Conservation (phyloP, 1,140 invertebrate species). For the Heliconius hewitsoni region DNA sequence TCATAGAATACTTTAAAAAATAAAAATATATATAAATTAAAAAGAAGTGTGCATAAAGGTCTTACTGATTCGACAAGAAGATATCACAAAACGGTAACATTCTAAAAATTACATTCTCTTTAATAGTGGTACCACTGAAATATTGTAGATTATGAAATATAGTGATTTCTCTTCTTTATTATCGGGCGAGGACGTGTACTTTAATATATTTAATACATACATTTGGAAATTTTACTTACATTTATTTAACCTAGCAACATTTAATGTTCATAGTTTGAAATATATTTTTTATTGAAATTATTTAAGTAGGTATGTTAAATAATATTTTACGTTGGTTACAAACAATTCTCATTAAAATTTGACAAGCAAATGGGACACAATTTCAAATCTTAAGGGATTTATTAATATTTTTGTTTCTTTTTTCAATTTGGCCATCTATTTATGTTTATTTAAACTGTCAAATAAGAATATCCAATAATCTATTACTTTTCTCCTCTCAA, state of each 20-base stretch:
- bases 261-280: conserved; percentile 24
- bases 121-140: background rate
- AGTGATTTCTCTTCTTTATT: background rate
- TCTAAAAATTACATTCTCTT: conserved; percentile 13
- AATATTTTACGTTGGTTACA: background rate
- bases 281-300: background rate
- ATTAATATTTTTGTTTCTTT: background rate
- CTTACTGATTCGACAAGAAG: background rate
- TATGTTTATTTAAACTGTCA: background rate
- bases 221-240: conserved; percentile 9
- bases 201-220: background rate
- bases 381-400: no score
- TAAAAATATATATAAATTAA: background rate
- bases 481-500: background rate
- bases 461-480: background rate
- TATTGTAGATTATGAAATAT: conserved; percentile 12
- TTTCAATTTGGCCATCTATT: background rate
- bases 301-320: background rate
- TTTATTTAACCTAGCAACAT: conserved; percentile 30
- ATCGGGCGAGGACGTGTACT: conserved; percentile 1
- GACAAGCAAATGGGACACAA: no score
- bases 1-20: background rate
- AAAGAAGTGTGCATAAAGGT: background rate
- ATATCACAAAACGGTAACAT: background rate
- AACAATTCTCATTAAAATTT: no score